Base-by-base conservation (phyloP, 2,888 invertebrate species). In the Bombylius major region DNA sequence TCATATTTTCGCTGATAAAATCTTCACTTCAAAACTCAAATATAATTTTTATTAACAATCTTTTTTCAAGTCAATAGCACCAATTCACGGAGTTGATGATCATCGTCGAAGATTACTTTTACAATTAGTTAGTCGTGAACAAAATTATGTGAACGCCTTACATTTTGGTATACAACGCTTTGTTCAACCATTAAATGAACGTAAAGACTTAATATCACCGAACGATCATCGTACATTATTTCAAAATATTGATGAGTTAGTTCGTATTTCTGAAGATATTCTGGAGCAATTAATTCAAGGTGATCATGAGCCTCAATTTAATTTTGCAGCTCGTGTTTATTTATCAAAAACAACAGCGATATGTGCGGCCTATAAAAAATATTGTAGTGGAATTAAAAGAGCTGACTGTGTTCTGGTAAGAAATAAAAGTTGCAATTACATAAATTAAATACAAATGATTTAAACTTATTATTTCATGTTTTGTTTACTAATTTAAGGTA, bases 191-290 rank as follows among this genome's bases (percentile, higher is more conserved):
- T 71, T 90, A 61, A 78, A 80, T 6, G 89, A 89, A 65, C 78
- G 87, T 57, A 83, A 82, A 52, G 90, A 90, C 67, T 78, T 90
- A 12, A 83, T 90, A 54, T 81, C 84, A 4, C 81, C 84, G 3
- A 79, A 81, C 53, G 90, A 91, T 68, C 89, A 90, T 71, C 80
- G 84, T 69, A 78, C 85, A 44, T 76, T 91, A 56, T 91, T 90
- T 71, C 90, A 91, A 75, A 91, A 91, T 72, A 81, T 86, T 63
- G 89, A 90, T 70, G 90, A 90, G 78, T 83, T 87, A 70, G 65
- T 72, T 60, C 65, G 87, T 66, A 77, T 89, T 66, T 86, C 89
- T 1, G 89, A 89, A 72, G 90, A 90, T 63, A 84, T 90, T 58
- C 70, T 89, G 54, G 89, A 91, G 66, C 82, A 82, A 70, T 71